Base-by-base conservation (phyloP, 1,140 invertebrate species). In the Bombus sylvicola region DNA sequence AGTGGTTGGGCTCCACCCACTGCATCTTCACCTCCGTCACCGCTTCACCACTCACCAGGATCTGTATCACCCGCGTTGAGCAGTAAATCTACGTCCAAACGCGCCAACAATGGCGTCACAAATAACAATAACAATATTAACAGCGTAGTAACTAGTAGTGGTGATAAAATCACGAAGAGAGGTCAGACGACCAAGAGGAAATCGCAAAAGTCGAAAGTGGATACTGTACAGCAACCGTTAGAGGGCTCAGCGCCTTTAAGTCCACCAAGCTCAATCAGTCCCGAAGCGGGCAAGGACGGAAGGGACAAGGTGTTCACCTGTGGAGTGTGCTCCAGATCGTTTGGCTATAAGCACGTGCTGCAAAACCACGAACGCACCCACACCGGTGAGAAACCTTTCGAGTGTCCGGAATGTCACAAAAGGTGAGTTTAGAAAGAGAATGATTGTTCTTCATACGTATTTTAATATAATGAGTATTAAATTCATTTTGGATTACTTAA, bases 361-460 rank as follows among this genome's bases (percentile, higher is more conserved):
- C 98, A 99, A 93, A 99, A 99, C 93, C 99, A 99, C 94, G 98
- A 99, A 88, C 97, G 99, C 76, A 99, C 98, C 0, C 99, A 99
- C 94, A 99, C 99, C 0, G 99, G 99, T 0, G 98, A 99, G 92
- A 99, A 99, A 92, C 99, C 99, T 0, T 99, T 99, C 95, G 98
- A 99, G 92, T 99, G 99, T 93, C 97, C 97, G 12, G 97, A 98
- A 94, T 99, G 99, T 94, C 97, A 98, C 89, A 98, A 99, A 94
- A 96, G 98, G 87, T 95, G 25, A 90, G 88, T 22, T 66, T 0
- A 41, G 1, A 39, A 3, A 31, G 2, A 41, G 3, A 28, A 41
- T 8, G 25, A 6, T 43, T 9, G 39, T 18, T n/a, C 8, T 72
- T n/a, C 41, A 1, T 71, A 12, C 2, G 22, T 37, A 18, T 18